Evolutionary conservation across 1,140 invertebrate species (phyloP), one percentile per base, ranked within the genome.

Genomic region (Spodoptera litura): DNA sequence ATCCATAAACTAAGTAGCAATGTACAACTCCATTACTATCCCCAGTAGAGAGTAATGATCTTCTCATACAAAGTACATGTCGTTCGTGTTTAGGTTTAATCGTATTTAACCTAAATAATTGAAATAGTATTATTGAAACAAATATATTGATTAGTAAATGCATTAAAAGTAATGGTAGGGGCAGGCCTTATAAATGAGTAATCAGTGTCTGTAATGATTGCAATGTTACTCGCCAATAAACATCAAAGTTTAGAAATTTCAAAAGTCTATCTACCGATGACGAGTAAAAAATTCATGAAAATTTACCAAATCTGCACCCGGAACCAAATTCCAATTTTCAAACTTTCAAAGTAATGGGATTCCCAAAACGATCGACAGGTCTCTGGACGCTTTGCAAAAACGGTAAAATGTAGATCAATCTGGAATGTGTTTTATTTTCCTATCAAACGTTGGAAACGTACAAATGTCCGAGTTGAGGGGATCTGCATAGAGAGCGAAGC

Each of bases 371-470:
- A 66, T 55, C 74, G 74, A 76, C 74, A 66, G 27, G n/a, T 56
- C 52, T n/a, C 44, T 10, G n/a, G 5, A 53, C 15, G 25, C 12
- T 31, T 75, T 62, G 35, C 58, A 52, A 35, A 55, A 38, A 62
- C 52, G 49, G 73, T 68, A 55, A 68, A 66, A 68, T 68, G 51
- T 68, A 68, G 51, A 66, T 66, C 62, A 68, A 44, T 49, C 74
- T 55, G 15, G 35, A 3, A 66, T 77, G 52, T 49, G 9, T 78
- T 83, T 78, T 75, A 53, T 56, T 80, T 78, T 81, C 52, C 49
- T 76, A 81, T 81, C 52, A 81, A 79, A 78, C 71, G 64, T 64
- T 78, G 68, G 66, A 64, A 74, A 80, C 61, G 52, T 76, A 80
- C 73, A 73, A 80, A 79, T 81, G 80, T 76, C 71, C 78, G 78